phyloP scores from a whole-genome alignment of 2,888 invertebrate genomes.

The Acronicta aceris region DNA sequence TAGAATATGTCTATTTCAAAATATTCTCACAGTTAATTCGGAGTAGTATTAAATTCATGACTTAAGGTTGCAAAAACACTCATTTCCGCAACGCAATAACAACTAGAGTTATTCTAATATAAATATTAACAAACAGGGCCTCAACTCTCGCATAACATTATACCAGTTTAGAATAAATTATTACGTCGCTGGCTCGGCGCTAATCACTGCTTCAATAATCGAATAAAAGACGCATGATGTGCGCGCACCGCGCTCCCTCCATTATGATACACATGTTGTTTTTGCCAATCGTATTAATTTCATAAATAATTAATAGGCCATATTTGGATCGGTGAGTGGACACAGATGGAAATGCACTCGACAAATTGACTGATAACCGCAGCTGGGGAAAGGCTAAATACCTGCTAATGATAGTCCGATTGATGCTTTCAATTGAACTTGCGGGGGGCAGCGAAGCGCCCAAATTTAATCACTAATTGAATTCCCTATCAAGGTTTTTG shows the following conservation, averaged over 20 bases:
- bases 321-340: slow-evolving; percentile 80
- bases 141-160: slow-evolving; percentile 22
- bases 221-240: slow-evolving; percentile 72
- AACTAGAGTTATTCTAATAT: slow-evolving; percentile 26
- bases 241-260: slow-evolving; percentile 55
- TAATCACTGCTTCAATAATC: slow-evolving; percentile 73
- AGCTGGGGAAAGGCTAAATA: slow-evolving; percentile 87
- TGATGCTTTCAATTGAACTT: slow-evolving; percentile 68
- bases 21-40: slow-evolving; percentile 17
- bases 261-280: slow-evolving; percentile 73
- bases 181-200: slow-evolving; percentile 51
- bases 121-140: slow-evolving; percentile 22
- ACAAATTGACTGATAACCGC: slow-evolving; percentile 88
- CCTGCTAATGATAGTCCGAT: slow-evolving; percentile 85
- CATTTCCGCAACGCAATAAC: slow-evolving; percentile 31
- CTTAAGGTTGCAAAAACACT: slow-evolving; percentile 23
- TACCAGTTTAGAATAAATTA: slow-evolving; percentile 51
- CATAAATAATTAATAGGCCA: slow-evolving; percentile 86
- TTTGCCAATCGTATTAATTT: slow-evolving; percentile 83
- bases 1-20: slow-evolving; percentile 19
- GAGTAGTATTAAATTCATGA: slow-evolving; percentile 10
- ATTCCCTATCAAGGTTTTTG: too few relatives aligned
- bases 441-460: slow-evolving; percentile 16
- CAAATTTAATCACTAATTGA: slow-evolving; percentile 29
- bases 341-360: slow-evolving; percentile 85